Percentiles rank a stretch among this genome's conserved stretches.
phyloP scores from a whole-genome alignment of 1,140 invertebrate species.

The Brachionus angularis region DNA sequence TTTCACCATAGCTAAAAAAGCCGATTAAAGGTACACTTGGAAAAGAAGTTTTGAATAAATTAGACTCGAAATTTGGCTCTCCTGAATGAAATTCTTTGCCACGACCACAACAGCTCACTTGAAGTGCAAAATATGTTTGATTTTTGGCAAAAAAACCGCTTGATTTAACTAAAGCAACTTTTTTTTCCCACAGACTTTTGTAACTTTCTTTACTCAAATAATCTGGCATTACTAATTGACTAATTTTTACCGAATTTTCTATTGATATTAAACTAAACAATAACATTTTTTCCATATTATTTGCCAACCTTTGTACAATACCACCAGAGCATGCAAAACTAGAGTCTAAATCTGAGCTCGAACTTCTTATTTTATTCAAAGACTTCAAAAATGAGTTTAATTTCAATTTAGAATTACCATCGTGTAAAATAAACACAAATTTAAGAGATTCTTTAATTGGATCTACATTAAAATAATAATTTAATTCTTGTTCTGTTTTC shows the following conservation, averaged over 20 bases:
- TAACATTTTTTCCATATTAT: neutral
- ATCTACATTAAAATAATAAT: neutral
- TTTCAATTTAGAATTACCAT: constrained; percentile 19
- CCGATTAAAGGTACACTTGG: constrained; percentile 63
- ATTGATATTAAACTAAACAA: constrained; percentile 2
- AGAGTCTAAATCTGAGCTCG: neutral
- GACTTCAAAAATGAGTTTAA: constrained; percentile 9
- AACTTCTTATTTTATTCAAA: neutral
- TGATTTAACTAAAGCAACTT: constrained; percentile 48
- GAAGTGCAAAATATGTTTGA: constrained; percentile 60
- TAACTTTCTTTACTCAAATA: neutral
- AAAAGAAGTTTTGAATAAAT: constrained; percentile 63
- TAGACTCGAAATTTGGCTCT: constrained; percentile 60
- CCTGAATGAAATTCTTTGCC: constrained; percentile 55
- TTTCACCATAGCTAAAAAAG: constrained; percentile 64
- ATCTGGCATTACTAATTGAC: neutral
- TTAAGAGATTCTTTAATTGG: neutral
- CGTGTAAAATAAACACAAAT: constrained; percentile 7
- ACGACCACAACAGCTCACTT: constrained; percentile 64
- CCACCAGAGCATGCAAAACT: constrained; percentile 17
- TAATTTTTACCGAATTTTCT: neutral
- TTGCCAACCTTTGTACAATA: neutral
- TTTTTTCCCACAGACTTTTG: neutral
- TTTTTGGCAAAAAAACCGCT: constrained; percentile 48
- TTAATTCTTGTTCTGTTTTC: constrained; percentile 5